These are phyloP conservation scores for Acanthornis magna DNA, from an alignment of 2,797 vertebrate species.

Conservation along the genomic window DNA sequence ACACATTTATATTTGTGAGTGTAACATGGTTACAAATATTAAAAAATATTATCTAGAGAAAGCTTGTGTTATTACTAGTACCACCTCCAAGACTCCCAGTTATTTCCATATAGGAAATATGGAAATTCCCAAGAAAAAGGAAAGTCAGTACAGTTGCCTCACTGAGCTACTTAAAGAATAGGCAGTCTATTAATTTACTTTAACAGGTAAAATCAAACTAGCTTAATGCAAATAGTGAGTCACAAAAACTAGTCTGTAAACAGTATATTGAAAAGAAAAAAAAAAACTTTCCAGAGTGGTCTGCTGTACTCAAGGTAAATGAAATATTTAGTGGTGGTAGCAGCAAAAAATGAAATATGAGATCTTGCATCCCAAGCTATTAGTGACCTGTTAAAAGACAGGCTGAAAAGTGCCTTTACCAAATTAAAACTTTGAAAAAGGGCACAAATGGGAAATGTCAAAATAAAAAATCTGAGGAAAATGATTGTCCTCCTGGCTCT, in stretches of 20 bases:
- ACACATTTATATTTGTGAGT: background rate
- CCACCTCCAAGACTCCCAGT: background rate
- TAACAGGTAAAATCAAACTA: slow-evolving; percentile 45
- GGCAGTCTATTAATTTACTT: slow-evolving; percentile 44
- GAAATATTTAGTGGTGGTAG: slow-evolving; percentile 77
- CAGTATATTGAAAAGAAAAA: background rate
- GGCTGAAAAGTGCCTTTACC: slow-evolving; percentile 74
- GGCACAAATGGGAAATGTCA: slow-evolving; percentile 77
- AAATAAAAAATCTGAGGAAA: slow-evolving; percentile 74
- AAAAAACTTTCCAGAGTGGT: slow-evolving; percentile 25
- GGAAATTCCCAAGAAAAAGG: background rate
- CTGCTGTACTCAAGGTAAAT: slow-evolving; percentile 69
- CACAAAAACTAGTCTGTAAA: slow-evolving; percentile 51
- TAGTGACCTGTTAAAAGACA: slow-evolving; percentile 78
- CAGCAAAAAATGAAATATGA: slow-evolving; percentile 76
- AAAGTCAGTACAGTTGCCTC: background rate
- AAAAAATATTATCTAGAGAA: background rate
- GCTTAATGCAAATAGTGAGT: slow-evolving; percentile 40
- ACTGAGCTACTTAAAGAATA: background rate
- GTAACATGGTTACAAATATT: background rate
- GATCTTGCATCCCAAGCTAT: slow-evolving; percentile 75
- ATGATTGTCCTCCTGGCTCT: slow-evolving; percentile 73
- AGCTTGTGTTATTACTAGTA: background rate
- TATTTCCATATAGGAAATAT: background rate
- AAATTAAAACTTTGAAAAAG: slow-evolving; percentile 79